Conservation (phyloP, 1,140 invertebrate species). For the Orchestia grillus region DNA sequence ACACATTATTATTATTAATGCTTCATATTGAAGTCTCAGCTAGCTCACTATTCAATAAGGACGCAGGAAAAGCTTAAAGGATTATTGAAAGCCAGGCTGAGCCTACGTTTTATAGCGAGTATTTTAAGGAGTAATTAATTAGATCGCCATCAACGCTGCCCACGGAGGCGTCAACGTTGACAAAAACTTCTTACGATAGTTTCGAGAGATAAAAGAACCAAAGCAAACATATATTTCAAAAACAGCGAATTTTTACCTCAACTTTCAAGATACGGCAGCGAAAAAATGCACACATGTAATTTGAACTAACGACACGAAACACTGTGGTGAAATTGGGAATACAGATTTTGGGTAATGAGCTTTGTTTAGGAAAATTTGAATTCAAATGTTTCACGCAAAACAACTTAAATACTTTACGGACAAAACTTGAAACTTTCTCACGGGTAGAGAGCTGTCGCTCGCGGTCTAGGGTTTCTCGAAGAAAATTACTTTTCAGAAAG, state of each 20-base stretch:
- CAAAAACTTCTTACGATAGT: not conserved
- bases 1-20: not conserved
- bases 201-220: not conserved
- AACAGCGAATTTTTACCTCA: not conserved
- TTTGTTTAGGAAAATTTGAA: too few relatives aligned
- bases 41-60: not conserved
- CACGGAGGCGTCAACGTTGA: not conserved
- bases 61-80: not conserved
- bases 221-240: not conserved
- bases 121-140: not conserved
- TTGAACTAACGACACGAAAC: not conserved
- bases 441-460: too few relatives aligned
- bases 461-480: too few relatives aligned
- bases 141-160: not conserved
- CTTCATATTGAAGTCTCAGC: not conserved
- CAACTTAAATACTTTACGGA: too few relatives aligned
- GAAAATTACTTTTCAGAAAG: too few relatives aligned
- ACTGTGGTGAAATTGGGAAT: too few relatives aligned
- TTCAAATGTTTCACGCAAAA: too few relatives aligned
- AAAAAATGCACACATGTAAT: not conserved
- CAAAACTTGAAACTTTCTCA: too few relatives aligned
- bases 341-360: not conserved
- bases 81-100: not conserved
- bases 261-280: not conserved
- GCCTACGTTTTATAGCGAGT: not conserved